Evolutionary conservation across 2,888 invertebrate genomes (phyloP).

Genomic region (Syrista parreyssii): DNA sequence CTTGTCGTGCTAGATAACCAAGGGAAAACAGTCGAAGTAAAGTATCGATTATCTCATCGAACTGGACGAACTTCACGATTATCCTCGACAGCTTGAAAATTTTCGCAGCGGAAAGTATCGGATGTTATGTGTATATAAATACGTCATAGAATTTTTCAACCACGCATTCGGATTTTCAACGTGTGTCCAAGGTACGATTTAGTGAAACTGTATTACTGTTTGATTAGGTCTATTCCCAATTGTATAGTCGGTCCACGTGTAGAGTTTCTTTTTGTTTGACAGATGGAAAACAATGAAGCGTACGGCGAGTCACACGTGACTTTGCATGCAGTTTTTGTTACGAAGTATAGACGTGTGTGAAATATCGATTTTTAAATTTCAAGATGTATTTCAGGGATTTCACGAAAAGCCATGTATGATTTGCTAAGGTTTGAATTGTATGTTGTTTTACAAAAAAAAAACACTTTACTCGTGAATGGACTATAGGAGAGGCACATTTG

Average conservation of each 20-base stretch:
- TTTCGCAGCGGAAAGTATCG: too few species aligned
- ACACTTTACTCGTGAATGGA: background rate
- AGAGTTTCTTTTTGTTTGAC: background rate
- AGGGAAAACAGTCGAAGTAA: too few species aligned
- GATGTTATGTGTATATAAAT: too few species aligned
- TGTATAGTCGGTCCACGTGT: background rate
- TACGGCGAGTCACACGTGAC: too few species aligned
- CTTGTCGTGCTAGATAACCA: too few species aligned
- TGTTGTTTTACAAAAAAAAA: too few species aligned
- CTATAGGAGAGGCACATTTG: background rate
- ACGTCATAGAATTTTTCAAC: background rate
- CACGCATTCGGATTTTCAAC: background rate
- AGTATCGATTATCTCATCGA: too few species aligned
- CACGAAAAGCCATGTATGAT: background rate
- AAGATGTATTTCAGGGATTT: background rate
- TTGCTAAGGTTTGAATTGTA: too few species aligned
- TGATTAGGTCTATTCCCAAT: background rate
- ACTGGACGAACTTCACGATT: background rate
- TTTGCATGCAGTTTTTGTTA: too few species aligned
- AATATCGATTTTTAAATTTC: background rate
- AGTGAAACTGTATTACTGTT: background rate
- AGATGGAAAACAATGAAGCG: too few species aligned
- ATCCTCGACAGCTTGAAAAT: background rate
- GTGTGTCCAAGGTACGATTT: background rate
- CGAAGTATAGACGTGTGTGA: background rate